Evolutionary conservation across 2,888 invertebrate species (phyloP), one percentile per base, ranked within the genome.

Genomic region (Orthosia gothica): DNA sequence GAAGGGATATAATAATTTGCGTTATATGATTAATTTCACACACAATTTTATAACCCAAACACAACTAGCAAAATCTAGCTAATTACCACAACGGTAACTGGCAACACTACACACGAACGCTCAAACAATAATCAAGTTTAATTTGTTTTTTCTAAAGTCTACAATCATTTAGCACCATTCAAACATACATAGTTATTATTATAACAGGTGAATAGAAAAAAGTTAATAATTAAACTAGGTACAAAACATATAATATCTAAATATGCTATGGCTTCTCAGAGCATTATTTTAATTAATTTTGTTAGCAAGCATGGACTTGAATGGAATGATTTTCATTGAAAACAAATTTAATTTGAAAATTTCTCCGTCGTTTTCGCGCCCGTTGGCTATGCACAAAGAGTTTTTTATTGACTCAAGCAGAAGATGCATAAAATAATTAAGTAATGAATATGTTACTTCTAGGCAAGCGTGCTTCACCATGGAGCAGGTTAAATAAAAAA

Each of bases 101-200:
- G 84, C 77, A 85, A 84, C 79, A 84, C 66, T 74, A 23, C 49
- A 76, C 55, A 62, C 26, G 45, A 13, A 61, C 7, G 49, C 63
- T 32, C 73, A 78, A 75, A 76, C 61, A 72, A 78, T 32, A 72
- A 61, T 47, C 3, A 63, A 78, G 76, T 77, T 62, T 76, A 69
- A 2, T 0, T 0, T 18, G 7, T 57, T 55, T 32, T 0, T 0
- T 0, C 57, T 79, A 83, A 77, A 74, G 64, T 65, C 50, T 58
- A 72, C 11, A 74, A 68, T 79, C 49, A 26, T 66, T 72, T 79
- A 85, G 84, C 86, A 84, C 79, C 84, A 81, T 74, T 74, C 76
- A 69, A 54, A 64, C 70, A 68, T 20, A 58, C 5, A 40, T 55
- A 55, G 15, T 23, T 13, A 47, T 18, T 26, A 58, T 20, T 20